Base-by-base conservation (phyloP, 2,797 vertebrate genomes). In the Cirrhinus molitorella region DNA sequence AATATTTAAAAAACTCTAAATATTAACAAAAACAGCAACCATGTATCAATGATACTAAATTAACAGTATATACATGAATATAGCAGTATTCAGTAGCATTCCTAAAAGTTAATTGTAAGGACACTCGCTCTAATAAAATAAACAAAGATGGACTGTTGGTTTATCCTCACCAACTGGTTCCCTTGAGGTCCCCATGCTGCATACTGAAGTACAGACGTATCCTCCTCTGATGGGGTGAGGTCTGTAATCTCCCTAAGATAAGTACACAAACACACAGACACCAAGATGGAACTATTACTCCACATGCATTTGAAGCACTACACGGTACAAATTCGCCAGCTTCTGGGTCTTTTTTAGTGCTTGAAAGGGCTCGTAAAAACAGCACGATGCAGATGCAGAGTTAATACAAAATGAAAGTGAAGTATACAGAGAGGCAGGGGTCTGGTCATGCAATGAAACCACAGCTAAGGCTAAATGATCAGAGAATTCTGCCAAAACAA, bases 171-270 rank as follows among this genome's bases (percentile, higher is more conserved):
- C 93, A 96, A 88, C 91, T 96, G 96, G 90, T 93, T 96, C 81
- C 94, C 94, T 72, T 93, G 93, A 23, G 95, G 94, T 65, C 96
- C 96, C 96, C 96, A 96, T 37, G 92, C 92, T 57, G 95, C 95
- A 21, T 92, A 95, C 82, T 96, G 95, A 12, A 96, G 88, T 55
- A 55, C 87, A 16, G 92, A 85, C 23, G 86, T 88, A 63, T 94
- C 92, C 73, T 77, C 88, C 81, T 92, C 91, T 0, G 90, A 89
- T 65, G 92, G 92, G 51, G 86, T 91, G 51, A 96, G 93, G 80
- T 93, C 93, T 89, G 88, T 81, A 82, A 95, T 87, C 70, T 96
- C 93, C 89, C 96, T 96, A 89, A 73, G 90, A 94, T 21, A 72
- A n/a, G 85, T 34, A 84, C 47, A 85, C 49, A 66, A 73, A 93